Evolutionary conservation across 2,113 vertebrate species (phyloP), one percentile per base, ranked within the genome.

Genomic region (Vanacampus margaritifer): DNA sequence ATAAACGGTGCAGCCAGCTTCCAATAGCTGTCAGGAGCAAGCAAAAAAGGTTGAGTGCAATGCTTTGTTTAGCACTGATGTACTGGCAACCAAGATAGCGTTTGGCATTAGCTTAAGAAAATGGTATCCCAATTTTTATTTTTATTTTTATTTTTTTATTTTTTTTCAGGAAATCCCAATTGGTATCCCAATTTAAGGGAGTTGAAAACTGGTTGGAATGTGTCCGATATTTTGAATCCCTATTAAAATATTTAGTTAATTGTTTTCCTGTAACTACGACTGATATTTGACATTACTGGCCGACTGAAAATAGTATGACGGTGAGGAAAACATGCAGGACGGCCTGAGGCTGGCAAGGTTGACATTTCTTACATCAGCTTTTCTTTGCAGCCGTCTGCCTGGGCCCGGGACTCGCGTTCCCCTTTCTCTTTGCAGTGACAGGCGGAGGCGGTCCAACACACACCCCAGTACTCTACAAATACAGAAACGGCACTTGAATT

Each of bases 341-440:
- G 12, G 37, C 13, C 5, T 41, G n/a, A 62, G 12, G 37, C 59
- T 14, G 23, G 21, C 12, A 41, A 74, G 67, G 26, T 65, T 81
- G 79, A 73, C 74, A 82, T 81, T 75, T 75, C 72, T 69, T 67
- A 60, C 73, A 71, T 78, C 68, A 39, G 56, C 57, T 77, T 23
- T 68, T 65, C 69, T 80, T 70, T 69, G 67, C 76, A 68, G 41
- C 69, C 35, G n/a, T 16, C 48, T 54, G 61, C 72, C 54, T 68
- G 72, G 76, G 67, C 57, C 36, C 36, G 65, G 39, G 72, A 72
- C 58, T 74, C 54, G 71, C 73, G 80, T 80, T 84, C 65, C n/a
- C 13, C 37, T 41, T 62, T 62, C 37, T 14, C 64, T 54, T 80
- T 56, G 61, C 64, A 53, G 72, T 78, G 86, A 81, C 84, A 83